Evolutionary conservation across 2,797 vertebrate species (phyloP).

Genomic region (Dicrostonyx torquatus): DNA sequence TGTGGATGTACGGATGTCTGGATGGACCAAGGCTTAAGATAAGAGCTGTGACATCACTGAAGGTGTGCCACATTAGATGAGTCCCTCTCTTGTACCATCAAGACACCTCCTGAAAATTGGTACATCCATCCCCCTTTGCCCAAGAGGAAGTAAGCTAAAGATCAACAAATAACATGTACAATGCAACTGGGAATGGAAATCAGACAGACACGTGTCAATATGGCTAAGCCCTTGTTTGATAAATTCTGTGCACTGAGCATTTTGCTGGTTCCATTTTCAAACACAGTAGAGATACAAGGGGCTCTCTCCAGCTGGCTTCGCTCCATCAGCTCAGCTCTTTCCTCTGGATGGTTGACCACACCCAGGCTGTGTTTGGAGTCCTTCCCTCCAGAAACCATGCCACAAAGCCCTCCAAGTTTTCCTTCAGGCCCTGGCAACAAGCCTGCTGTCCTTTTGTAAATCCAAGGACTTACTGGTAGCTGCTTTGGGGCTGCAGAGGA

Average conservation of each 20-base stretch:
- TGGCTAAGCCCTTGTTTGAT: conserved; percentile 34
- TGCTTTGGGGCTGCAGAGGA: conserved; percentile 9
- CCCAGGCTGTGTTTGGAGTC: not conserved
- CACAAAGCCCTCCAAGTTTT: conserved; percentile 41
- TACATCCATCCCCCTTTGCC: not conserved
- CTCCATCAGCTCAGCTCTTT: not conserved
- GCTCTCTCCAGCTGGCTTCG: not conserved
- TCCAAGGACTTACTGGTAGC: conserved; percentile 40
- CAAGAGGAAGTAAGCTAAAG: not conserved
- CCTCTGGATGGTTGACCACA: conserved; percentile 23
- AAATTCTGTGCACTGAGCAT: not conserved
- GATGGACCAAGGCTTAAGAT: not conserved
- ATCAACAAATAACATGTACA: not conserved
- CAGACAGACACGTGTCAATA: conserved; percentile 40
- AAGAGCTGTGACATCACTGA: conserved; percentile 6
- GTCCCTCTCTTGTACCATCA: not conserved
- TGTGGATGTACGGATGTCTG: not conserved
- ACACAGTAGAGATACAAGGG: not conserved
- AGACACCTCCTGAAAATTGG: not conserved
- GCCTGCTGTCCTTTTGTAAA: conserved; percentile 5
- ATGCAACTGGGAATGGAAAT: not conserved
- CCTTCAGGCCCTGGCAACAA: conserved; percentile 20
- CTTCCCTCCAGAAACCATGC: not conserved
- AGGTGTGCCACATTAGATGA: not conserved
- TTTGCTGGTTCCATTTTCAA: conserved; percentile 43